phyloP scores from a whole-genome alignment of 2,888 invertebrate species.

The Pocota personata region DNA sequence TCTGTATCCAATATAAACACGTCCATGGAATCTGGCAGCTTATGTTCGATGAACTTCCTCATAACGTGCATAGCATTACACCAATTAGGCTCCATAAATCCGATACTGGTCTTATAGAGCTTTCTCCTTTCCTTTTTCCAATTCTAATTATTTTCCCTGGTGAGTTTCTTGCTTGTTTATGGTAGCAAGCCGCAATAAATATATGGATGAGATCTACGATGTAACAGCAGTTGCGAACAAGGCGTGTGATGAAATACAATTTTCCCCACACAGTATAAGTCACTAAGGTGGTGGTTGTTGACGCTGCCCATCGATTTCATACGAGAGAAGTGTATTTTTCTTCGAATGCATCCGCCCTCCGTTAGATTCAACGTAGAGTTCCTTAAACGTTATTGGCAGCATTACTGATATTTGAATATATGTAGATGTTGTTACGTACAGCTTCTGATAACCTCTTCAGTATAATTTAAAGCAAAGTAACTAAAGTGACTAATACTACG shows the following conservation, averaged over 20 bases:
- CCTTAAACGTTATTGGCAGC: neutral
- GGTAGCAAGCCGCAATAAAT: no score
- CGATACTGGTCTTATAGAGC: no score
- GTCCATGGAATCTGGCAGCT: no score
- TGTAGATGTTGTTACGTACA: conserved; percentile 11
- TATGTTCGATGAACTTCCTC: no score
- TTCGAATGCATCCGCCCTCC: neutral
- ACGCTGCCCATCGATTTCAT: neutral
- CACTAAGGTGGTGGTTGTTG: neutral
- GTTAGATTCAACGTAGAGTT: neutral
- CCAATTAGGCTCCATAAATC: no score
- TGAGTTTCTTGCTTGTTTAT: neutral
- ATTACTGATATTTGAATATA: conserved; percentile 15
- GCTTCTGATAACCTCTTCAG: conserved; percentile 1
- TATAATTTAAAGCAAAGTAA: conserved; percentile 3
- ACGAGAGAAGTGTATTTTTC: neutral
- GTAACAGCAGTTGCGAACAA: neutral
- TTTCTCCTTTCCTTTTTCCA: neutral
- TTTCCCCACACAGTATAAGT: neutral
- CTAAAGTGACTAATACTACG: neutral
- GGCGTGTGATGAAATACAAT: no score
- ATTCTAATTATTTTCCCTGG: neutral
- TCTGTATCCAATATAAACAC: no score
- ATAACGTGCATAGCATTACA: no score
- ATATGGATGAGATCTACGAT: neutral